Evolutionary conservation across 2,797 vertebrate genomes (phyloP).

Genomic region (Gadopsis marmoratus): DNA sequence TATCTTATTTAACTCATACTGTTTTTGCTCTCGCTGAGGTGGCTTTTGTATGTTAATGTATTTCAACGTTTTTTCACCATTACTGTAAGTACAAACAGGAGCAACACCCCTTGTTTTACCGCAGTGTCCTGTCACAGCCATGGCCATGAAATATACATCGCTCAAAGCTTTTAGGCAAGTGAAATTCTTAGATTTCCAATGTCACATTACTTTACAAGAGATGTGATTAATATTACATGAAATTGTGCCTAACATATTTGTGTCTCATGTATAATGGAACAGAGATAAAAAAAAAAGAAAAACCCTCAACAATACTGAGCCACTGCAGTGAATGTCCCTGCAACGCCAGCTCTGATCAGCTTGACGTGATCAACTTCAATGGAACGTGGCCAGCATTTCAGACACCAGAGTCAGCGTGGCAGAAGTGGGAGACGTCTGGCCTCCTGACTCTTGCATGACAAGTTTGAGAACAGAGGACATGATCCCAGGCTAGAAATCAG

Average conservation of each 20-base stretch:
- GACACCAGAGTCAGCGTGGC: conserved; percentile 24
- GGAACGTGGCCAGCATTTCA: conserved; percentile 41
- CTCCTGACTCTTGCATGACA: conserved; percentile 36
- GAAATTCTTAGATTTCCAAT: background rate
- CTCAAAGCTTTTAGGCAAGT: background rate
- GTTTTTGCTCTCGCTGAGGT: background rate
- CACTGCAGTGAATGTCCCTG: conserved; percentile 2
- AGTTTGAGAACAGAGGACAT: conserved; percentile 31
- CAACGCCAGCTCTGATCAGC: conserved; percentile 23
- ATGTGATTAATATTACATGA: conserved; percentile 13
- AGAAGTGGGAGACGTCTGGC: conserved; percentile 34
- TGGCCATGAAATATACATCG: too few species aligned
- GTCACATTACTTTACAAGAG: conserved; percentile 12
- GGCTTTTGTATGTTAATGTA: background rate
- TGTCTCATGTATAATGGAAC: conserved; percentile 16
- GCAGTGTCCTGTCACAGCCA: background rate
- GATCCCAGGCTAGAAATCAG: conserved; percentile 29
- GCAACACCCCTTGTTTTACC: background rate
- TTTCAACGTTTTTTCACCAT: background rate
- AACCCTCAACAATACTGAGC: conserved; percentile 2
- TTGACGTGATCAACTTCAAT: conserved; percentile 39
- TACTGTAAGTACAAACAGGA: background rate
- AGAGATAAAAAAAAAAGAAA: conserved; percentile 2
- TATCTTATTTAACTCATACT: background rate
- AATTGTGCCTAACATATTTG: conserved; percentile 2